Base-by-base conservation (phyloP, 2,113 vertebrate species). In the Acanthochromis polyacanthus region DNA sequence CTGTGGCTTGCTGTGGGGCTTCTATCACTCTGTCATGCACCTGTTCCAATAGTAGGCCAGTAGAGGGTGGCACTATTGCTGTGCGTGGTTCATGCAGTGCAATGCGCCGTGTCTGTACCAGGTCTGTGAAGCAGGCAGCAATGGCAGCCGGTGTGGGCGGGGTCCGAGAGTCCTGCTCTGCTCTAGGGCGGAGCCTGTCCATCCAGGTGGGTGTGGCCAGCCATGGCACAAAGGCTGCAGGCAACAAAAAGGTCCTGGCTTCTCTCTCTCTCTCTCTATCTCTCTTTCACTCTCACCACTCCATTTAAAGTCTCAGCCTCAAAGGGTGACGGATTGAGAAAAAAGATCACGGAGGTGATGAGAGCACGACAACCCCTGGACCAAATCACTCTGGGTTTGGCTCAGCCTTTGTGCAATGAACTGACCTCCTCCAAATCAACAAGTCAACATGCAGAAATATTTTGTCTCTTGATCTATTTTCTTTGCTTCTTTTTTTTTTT, bases 1-100 rank as follows among this genome's bases (percentile, higher is more conserved):
- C 95, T 97, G 97, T 97, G 97, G 98, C 96, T 96, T 97, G 93
- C 95, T 98, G 98, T 99, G 97, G 97, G 97, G 97, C 97, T 97
- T 96, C 95, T 97, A 96, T 97, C 96, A 96, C 95, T 94, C 95
- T 96, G 90, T 98, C 98, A 99, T 99, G 98, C 98, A 99, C 95
- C 96, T 95, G 91, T 95, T 94, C 95, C 95, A 96, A 95, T 88
- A 92, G 92, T 95, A 95, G 93, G 94, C 93, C 91, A 92, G 88
- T 88, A 74, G 89, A 94, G 95, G 84, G 94, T 95, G 94, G 92
- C 83, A 91, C 94, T 95, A 95, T 95, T 85, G 77, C 92, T 96
- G 95, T 92, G 94, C 80, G 92, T 94, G 93, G 92, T 46, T 95
- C 97, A 98, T 99, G 97, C 98, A 98, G 94, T 94, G 93, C 92